Base-by-base conservation (phyloP, 2,797 vertebrate genomes). In the Myioborus melanocephalus region DNA sequence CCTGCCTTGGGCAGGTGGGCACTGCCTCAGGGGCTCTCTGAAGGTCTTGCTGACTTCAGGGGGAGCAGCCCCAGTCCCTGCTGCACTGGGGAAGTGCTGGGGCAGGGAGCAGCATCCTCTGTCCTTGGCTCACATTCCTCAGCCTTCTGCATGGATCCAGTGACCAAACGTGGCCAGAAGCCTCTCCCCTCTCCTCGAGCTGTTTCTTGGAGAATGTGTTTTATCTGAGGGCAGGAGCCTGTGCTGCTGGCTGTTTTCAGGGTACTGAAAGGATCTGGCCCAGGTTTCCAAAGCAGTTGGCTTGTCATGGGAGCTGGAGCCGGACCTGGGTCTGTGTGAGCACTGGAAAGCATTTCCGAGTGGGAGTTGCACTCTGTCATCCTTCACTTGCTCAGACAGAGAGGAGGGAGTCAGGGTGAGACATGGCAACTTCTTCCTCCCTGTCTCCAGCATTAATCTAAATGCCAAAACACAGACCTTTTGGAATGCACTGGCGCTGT, bases 401-500 rank as follows among this genome's bases (percentile, higher is more conserved):
- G 94, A 60, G 89, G 91, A 97, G 90, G 95, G 94, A 96, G 93
- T 73, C 68, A 27, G 88, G 26, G 64, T 55, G 95, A 96, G 96
- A 90, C 89, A 93, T 9, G 89, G 90, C 94, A 94, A 82, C 93
- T 79, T 94, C 95, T 96, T 95, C 94, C 96, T 97, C 95, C 94
- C 96, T 86, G 96, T 97, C 96, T 95, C 95, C 95, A 95, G 93
- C 96, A 97, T 97, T 91, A 96, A 97, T 97, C 95, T 97, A 95
- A 94, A 96, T 95, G 96, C 97, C 95, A 97, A 90, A 96, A 96
- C 2, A 4, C 94, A 96, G 97, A 94, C 93, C 93, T 44, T 94
- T 78, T 89, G 97, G 97, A 97, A 96, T 95, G 94, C 50, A 72
- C 63, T 59, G 65, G 96, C 34, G 70, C 96, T 78, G 92, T 44